These are phyloP conservation scores for Nephrotoma appendiculata DNA, from an alignment of 2,888 invertebrate species.

Conservation along the genomic window DNA sequence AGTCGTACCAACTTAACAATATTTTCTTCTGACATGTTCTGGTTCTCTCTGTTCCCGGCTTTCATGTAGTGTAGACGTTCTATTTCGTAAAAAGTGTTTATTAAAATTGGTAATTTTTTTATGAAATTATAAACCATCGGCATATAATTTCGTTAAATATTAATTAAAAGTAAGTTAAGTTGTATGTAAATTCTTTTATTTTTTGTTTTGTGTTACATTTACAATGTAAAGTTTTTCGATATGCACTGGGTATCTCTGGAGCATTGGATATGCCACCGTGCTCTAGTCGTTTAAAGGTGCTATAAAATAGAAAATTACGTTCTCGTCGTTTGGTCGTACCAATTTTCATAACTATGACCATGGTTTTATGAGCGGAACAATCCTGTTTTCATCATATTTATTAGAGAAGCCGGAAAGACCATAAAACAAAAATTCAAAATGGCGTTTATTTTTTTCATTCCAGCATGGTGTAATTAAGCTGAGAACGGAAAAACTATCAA, in stretches of 20 bases:
- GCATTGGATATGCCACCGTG: background rate
- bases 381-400: background rate
- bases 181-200: background rate
- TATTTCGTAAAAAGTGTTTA: background rate
- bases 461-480: background rate
- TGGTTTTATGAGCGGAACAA: constrained; percentile 1
- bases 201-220: background rate
- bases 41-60: background rate
- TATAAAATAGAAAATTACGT: background rate
- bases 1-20: background rate
- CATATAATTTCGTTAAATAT: background rate
- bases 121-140: background rate
- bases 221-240: background rate
- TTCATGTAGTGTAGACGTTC: background rate
- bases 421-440: background rate
- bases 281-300: constrained; percentile 1
- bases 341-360: background rate
- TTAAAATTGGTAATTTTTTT: background rate
- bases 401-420: background rate
- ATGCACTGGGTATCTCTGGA: constrained; percentile 2
- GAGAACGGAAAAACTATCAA: background rate
- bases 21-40: background rate
- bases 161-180: background rate
- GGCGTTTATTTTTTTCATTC: background rate
- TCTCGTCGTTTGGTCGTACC: background rate